Evolutionary conservation across 2,113 vertebrate genomes (phyloP), one percentile per base, ranked within the genome.

Genomic region (Pungitius pungitius): DNA sequence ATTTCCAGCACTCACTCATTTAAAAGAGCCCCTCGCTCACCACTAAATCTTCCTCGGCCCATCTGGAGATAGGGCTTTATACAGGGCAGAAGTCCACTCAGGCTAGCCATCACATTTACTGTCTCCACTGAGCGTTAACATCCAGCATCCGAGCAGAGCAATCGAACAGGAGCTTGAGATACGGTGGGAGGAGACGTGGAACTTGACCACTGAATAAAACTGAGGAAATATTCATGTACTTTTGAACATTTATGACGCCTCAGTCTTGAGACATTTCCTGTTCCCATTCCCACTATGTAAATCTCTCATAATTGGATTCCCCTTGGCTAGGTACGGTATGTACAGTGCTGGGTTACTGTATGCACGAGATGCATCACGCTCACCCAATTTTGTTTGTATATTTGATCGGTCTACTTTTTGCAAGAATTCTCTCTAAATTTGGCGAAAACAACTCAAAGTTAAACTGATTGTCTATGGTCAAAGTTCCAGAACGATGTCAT

Each of bases 1-100:
- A 79, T 92, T 90, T 89, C 72, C 33, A 66, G 74, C 89, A 90
- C 90, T 93, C 80, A 82, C 73, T 93, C 91, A 92, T 90, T 84
- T 80, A 88, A 91, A 94, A 85, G 84, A 88, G 83, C 87, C 59
- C 73, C 80, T 82, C 33, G 18, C 78, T 82, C 74, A 51, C 64
- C 82, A 85, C 77, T 93, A 92, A 93, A 93, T 94, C 91, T 91
- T 74, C 33, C 54, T 55, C 30, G 78, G 78, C 85, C 78, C 76
- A 86, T 89, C 83, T 84, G 71, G 70, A 85, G 84, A 88, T 72
- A 77, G 69, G 84, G 60, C 66, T 84, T 85, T 86, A 69, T 73
- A 80, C 66, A 52, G 86, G 88, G 91, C 85, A 87, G 63, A 69
- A 82, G 86, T 84, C 88, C 84, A 82, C 82, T 87, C 74, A 73